Base-by-base conservation (phyloP, 2,888 invertebrate genomes). In the Chaitophorus viminalis region DNA sequence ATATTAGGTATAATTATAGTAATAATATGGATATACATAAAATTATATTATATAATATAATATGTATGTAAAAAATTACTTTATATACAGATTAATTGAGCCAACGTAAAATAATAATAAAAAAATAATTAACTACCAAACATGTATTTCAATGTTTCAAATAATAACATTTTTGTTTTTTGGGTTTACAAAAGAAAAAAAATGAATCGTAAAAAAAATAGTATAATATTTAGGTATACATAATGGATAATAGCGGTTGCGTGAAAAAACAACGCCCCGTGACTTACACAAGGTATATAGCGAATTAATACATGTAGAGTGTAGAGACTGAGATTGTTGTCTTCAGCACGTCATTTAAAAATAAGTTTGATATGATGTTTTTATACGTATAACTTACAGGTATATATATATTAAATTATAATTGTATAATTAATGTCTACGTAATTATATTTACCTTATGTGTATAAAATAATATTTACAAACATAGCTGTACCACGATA, bases 41-140 rank as follows among this genome's bases (percentile, higher is more conserved):
- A 68, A 54, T 33, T 33, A 36, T 82, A 46, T n/a, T 72, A 72
- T 46, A 52, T 36, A 36, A 5, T 36, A 76, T 72, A 82, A 14
- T 72, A 72, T 17, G 29, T 72, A 29, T 70, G 52, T 78, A 86
- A 86, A 86, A 87, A 79, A 79, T 74, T 79, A 87, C 87, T 81
- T 81, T 87, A 74, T 87, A 25, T 87, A 87, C 78, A 87, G 65
- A 81, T 81, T 87, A 87, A 87, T 87, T 87, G 87, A 87, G 87
- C 87, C 87, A 87, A 87, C 86, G 33, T 85, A 85, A 86, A 86
- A 78, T 86, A 86, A 86, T 85, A 77, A 75, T 75, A 77, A 76
- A 25, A 70, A 78, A 79, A 74, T 72, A 81, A 52, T 74, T 74
- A 72, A 72, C 54, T 70, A 79, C 25, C 75, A 84, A 60, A 84